Conservation (phyloP, 2,888 invertebrate genomes). For the Papilio gigon region DNA sequence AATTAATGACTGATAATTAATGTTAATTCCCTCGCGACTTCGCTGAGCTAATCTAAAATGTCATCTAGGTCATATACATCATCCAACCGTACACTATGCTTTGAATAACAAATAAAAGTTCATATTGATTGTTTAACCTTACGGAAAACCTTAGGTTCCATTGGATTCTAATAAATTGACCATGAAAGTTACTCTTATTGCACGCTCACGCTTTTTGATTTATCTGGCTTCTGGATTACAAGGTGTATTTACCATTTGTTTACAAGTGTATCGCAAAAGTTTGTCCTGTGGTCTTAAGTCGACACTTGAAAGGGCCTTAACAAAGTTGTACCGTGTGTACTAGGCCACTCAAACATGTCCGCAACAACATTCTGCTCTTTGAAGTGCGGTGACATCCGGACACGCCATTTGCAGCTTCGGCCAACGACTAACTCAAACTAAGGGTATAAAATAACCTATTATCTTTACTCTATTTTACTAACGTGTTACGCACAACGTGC, state of each 20-base stretch:
- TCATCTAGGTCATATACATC: conserved; percentile 6
- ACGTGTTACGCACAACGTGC: too few relatives aligned
- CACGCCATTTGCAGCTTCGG: not conserved
- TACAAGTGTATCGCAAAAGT: not conserved
- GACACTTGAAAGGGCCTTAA: conserved; percentile 1
- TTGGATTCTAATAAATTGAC: too few relatives aligned
- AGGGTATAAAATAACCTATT: not conserved
- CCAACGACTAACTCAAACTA: not conserved
- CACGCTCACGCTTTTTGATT: too few relatives aligned
- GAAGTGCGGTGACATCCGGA: not conserved
- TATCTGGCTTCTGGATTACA: not conserved
- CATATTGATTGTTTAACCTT: not conserved
- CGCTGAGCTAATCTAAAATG: conserved; percentile 12
- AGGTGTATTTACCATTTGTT: not conserved
- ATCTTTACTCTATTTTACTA: too few relatives aligned
- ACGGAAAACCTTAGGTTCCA: not conserved
- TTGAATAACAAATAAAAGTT: not conserved
- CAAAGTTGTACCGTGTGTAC: not conserved
- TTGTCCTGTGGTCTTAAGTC: not conserved
- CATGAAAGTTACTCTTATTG: not conserved
- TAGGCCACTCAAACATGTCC: not conserved
- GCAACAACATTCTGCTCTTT: conserved; percentile 1
- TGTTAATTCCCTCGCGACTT: conserved; percentile 11
- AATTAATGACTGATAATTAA: conserved; percentile 20
- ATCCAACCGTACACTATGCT: not conserved